Base-by-base conservation (phyloP, 1,140 invertebrate species). In the Berghia stephanieae region DNA sequence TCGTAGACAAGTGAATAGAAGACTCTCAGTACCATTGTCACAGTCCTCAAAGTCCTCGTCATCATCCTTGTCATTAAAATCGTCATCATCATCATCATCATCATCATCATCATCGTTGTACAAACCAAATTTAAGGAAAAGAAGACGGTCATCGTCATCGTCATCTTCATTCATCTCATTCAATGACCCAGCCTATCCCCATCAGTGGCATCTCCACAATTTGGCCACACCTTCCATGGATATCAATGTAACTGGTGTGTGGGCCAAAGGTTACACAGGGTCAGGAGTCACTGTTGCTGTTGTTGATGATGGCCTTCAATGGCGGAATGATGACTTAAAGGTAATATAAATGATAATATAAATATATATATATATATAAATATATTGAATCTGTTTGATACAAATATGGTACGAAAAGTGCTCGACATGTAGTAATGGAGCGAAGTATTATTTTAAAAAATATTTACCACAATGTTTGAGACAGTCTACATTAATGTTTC, bases 231-330 rank as follows among this genome's bases (percentile, higher is more conserved):
- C 52, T 16, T 67, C 66, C 4, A 83, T 85, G 82, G 87, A 88
- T 75, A 85, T 90, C 36, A 89, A 90, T 82, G 86, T 90, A n/a
- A 87, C 85, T 1, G 86, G 84, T 10, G 84, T 90, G 8, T 90
- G 89, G 89, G 75, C 80, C 31, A 70, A 78, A 27, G 84, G 83
- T 49, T 78, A 87, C n/a, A 88, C 88, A 27, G 89, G 89, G 0
- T 49, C 67, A 49, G 87, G 87, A 13, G 82, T 90, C n/a, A 88
- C 87, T 21, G 86, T 89, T 1, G 85, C 84, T 79, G 85, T 90
- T 10, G 83, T 90, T n/a, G 89, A 90, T 84, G 90, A 90, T 86
- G 90, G 87, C 85, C 77, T 74, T 82, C 36, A 42, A 69, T 69
- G 71, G 72, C 36, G 5, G 3, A 77, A 77, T 60, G 40, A 60